Percentiles rank a stretch among this genome's conserved stretches.
phyloP scores from a whole-genome alignment of 2,888 invertebrate genomes.

The Acanthococcus lagerstroemiae region DNA sequence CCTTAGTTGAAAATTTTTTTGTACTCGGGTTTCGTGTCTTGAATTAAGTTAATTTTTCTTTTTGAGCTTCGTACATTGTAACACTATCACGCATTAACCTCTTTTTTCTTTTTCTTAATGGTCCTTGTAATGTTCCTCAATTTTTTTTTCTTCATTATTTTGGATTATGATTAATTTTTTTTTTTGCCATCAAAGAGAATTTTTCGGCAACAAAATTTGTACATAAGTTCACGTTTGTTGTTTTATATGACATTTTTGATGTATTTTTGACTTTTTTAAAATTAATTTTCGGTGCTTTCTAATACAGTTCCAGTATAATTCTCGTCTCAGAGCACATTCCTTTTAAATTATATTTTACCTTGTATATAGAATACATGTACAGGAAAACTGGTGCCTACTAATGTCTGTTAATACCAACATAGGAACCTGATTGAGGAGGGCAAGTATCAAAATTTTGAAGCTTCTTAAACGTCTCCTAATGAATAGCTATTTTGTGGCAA shows the following conservation, averaged over 20 bases:
- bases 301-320: constrained; percentile 24
- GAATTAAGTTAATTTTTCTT: too few relatives aligned
- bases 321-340: constrained; percentile 23
- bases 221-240: too few relatives aligned
- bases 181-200: too few relatives aligned
- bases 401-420: too few relatives aligned
- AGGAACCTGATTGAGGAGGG: too few relatives aligned
- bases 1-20: background rate
- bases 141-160: constrained; percentile 6
- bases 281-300: constrained; percentile 11
- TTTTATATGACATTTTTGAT: too few relatives aligned
- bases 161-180: background rate
- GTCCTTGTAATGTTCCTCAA: constrained; percentile 13
- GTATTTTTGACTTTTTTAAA: too few relatives aligned
- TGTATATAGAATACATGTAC: background rate
- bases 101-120: constrained; percentile 2
- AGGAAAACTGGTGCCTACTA: background rate
- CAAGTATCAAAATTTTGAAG: too few relatives aligned
- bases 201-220: too few relatives aligned
- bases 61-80: constrained; percentile 7
- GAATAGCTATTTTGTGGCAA: too few relatives aligned
- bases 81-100: constrained; percentile 19
- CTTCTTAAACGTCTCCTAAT: too few relatives aligned
- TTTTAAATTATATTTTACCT: background rate
- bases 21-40: too few relatives aligned